Conservation (phyloP, 2,888 invertebrate genomes). For the Sussaba pulchella region DNA sequence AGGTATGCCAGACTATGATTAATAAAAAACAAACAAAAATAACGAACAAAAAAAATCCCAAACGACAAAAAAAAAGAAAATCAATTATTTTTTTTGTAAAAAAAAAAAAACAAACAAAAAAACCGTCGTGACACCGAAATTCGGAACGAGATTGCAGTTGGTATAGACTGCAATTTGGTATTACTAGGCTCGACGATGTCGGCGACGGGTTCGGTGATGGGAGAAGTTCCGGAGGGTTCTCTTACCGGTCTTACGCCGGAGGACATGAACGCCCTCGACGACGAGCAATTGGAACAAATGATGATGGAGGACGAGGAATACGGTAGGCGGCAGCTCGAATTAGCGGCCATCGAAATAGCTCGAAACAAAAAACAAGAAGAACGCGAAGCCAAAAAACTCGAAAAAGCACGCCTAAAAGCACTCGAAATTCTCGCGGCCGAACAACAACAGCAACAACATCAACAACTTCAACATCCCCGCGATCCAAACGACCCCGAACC, state of each 20-base stretch:
- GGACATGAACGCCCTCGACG: slow-evolving; percentile 81
- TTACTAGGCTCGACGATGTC: slow-evolving; percentile 75
- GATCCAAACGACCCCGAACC: slow-evolving; percentile 79
- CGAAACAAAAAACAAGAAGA: slow-evolving; percentile 82
- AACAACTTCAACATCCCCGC: slow-evolving; percentile 64
- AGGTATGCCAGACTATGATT: slow-evolving; percentile 46
- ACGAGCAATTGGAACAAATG: slow-evolving; percentile 83
- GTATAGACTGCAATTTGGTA: slow-evolving; percentile 42
- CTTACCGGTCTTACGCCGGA: slow-evolving; percentile 79
- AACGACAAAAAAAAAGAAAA: no score
- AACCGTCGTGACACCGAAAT: no score
- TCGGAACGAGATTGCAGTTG: slow-evolving; percentile 24
- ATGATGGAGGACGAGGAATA: slow-evolving; percentile 88
- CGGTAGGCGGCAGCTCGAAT: slow-evolving; percentile 85
- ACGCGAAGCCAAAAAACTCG: slow-evolving; percentile 81
- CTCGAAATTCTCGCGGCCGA: slow-evolving; percentile 82
- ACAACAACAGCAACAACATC: slow-evolving; percentile 70
- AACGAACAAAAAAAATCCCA: not conserved
- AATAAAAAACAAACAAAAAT: no score
- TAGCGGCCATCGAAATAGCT: slow-evolving; percentile 84
- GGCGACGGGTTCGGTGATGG: slow-evolving; percentile 74
- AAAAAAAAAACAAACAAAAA: not conserved
- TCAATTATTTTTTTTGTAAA: no score
- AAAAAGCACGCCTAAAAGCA: slow-evolving; percentile 81
- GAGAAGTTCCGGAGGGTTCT: slow-evolving; percentile 72